Evolutionary conservation across 1,140 invertebrate species (phyloP), one percentile per base, ranked within the genome.

Genomic region (Asobara japonica): DNA sequence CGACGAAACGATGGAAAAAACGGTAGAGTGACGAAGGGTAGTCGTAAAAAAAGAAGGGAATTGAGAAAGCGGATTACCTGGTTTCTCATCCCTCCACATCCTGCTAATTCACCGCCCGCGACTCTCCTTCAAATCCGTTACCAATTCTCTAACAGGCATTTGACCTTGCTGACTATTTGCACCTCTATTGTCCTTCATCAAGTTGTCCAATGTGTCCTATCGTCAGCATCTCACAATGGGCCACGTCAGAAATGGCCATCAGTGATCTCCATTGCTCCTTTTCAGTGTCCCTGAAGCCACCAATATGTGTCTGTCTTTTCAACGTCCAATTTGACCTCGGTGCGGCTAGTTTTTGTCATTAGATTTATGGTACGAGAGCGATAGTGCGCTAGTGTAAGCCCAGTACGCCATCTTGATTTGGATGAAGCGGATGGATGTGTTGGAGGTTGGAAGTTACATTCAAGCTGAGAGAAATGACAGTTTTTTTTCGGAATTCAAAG

Each of bases 61-160:
- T 70, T 60, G 56, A 71, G 60, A 62, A 71, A 62, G 71, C 64
- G 71, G 71, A 72, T 72, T 72, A 72, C 71, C 71, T 72, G 71
- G 33, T 36, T 38, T 72, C 41, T 48, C 66, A n/a, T 20, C 66
- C 60, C 60, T 48, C 67, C 33, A 65, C 48, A 51, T 72, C 71
- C 33, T 33, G 65, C 65, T 72, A 72, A 72, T 72, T 72, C 71
- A 72, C 61, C 60, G 65, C 71, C 71, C 48, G 48, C 41, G 65
- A 65, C 56, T 66, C 56, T 36, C 41, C 31, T 33, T 66, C 30
- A 66, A 72, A 51, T 20, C 41, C 41, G 33, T 30, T 33, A 11
- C 41, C 41, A 18, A 45, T 65, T 29, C 31, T 27, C 62, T 64
- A 22, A 18, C 33, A 29, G 20, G 62, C 69, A 60, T 33, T 60